phyloP scores from a whole-genome alignment of 2,888 invertebrate species.

The Amphimallon solstitiale region DNA sequence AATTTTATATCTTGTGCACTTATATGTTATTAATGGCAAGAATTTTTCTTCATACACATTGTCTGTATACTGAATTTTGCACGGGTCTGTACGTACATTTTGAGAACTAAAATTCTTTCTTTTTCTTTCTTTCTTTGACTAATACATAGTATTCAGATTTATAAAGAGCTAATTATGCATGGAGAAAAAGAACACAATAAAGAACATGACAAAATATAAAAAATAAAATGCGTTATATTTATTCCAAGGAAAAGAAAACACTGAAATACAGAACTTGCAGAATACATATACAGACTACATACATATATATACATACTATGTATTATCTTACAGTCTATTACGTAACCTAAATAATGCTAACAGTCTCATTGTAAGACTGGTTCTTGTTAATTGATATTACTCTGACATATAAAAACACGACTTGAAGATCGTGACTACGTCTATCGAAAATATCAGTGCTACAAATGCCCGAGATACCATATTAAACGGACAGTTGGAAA shows the following conservation, averaged over 20 bases:
- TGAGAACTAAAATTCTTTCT: neutral
- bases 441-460: constrained; percentile 43
- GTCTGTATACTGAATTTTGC: too few relatives aligned
- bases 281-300: constrained; percentile 7
- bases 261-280: too few relatives aligned
- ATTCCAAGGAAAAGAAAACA: too few relatives aligned
- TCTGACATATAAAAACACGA: constrained; percentile 45
- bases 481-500: constrained; percentile 16
- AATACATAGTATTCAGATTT: neutral
- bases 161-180: too few relatives aligned
- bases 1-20: too few relatives aligned
- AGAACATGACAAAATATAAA: too few relatives aligned
- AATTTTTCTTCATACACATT: too few relatives aligned
- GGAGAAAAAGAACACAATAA: too few relatives aligned
- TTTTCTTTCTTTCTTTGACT: neutral
- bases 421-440: constrained; percentile 42
- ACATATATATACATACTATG: too few relatives aligned
- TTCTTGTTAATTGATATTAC: constrained; percentile 46
- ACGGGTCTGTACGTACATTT: too few relatives aligned
- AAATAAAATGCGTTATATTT: too few relatives aligned
- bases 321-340: constrained; percentile 36
- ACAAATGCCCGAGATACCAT: constrained; percentile 39
- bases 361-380: constrained; percentile 43
- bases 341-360: constrained; percentile 45
- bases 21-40: too few relatives aligned